Conservation (phyloP, 2,797 vertebrate species). For the Crenuchus spilurus region DNA sequence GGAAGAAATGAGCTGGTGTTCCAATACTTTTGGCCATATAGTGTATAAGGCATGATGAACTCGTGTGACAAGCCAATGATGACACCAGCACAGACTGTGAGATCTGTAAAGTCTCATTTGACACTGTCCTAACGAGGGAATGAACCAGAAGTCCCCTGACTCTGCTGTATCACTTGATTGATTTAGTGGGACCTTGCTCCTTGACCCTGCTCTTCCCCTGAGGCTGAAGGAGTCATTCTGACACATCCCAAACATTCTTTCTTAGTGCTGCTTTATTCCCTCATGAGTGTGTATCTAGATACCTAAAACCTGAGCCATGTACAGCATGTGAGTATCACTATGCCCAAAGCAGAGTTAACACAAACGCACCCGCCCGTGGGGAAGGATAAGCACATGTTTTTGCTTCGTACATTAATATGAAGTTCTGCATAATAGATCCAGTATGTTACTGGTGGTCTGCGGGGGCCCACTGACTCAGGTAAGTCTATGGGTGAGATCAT, state of each 20-base stretch:
- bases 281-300: not conserved
- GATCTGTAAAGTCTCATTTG: not conserved
- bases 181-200: slow-evolving; percentile 37
- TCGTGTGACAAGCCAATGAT: not conserved
- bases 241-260: slow-evolving; percentile 37
- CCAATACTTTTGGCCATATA: too few species aligned
- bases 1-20: too few species aligned
- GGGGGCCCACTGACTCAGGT: slow-evolving; percentile 59
- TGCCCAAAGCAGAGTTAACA: slow-evolving; percentile 29
- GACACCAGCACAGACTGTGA: not conserved
- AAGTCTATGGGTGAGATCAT: slow-evolving; percentile 64
- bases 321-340: not conserved
- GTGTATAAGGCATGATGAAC: not conserved
- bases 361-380: slow-evolving; percentile 33
- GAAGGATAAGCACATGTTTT: slow-evolving; percentile 64
- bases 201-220: slow-evolving; percentile 38
- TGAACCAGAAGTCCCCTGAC: not conserved
- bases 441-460: slow-evolving; percentile 58
- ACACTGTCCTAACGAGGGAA: slow-evolving; percentile 5
- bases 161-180: slow-evolving; percentile 35
- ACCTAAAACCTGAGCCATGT: not conserved
- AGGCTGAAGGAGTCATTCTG: slow-evolving; percentile 50
- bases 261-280: slow-evolving; percentile 7
- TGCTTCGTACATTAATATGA: slow-evolving; percentile 61
- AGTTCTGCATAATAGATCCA: slow-evolving; percentile 65